These are phyloP conservation scores for Capricornis sumatraensis DNA, from an alignment of 2,113 vertebrate genomes.

Conservation along the genomic window DNA sequence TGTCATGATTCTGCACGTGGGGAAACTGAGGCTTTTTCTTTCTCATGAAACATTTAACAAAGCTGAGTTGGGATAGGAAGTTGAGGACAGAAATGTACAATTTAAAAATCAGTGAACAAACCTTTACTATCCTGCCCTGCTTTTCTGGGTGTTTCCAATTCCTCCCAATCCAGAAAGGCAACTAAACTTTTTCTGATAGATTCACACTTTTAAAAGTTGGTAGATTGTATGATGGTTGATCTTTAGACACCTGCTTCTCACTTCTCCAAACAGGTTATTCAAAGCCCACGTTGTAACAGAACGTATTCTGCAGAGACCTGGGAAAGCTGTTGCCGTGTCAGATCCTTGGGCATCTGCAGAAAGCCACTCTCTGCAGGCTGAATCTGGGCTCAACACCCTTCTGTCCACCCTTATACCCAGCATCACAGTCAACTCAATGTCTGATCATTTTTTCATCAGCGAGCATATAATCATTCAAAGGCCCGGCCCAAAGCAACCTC, in stretches of 20 bases:
- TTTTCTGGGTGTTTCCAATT: no score
- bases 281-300: conserved; percentile 28
- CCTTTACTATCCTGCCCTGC: neutral
- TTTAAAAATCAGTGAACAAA: neutral
- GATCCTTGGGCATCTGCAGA: conserved; percentile 40
- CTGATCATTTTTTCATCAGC: conserved; percentile 84
- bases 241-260: neutral
- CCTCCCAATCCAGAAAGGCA: neutral
- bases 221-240: neutral
- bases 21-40: neutral
- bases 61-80: neutral
- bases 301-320: conserved; percentile 50
- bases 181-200: neutral
- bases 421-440: conserved; percentile 84
- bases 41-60: neutral
- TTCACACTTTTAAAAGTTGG: neutral
- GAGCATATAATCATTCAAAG: conserved; percentile 82
- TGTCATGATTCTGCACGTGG: neutral
- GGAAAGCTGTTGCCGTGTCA: conserved; percentile 39
- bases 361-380: conserved; percentile 23
- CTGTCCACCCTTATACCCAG: conserved; percentile 77
- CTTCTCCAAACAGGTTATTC: neutral
- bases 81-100: neutral
- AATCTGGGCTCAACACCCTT: conserved; percentile 59
- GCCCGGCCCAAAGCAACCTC: conserved; percentile 75